Percentiles rank a stretch among this genome's conserved stretches.
Evolutionary conservation across 1,140 invertebrate genomes (phyloP).

Genomic region (Mamestra configurata): DNA sequence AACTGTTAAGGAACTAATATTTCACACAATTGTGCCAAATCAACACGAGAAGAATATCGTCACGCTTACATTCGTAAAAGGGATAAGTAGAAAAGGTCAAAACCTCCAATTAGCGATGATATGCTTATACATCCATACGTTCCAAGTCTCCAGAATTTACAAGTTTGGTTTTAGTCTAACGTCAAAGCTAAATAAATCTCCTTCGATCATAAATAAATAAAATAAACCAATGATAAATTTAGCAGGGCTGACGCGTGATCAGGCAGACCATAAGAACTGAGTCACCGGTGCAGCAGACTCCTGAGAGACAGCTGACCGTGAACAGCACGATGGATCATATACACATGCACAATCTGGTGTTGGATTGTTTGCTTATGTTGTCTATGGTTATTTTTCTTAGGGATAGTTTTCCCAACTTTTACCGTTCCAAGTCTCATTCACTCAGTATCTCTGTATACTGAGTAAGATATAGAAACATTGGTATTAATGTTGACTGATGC

Average conservation of each 20-base stretch:
- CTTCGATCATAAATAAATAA: too few species aligned
- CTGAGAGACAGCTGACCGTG: too few species aligned
- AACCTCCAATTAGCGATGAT: background rate
- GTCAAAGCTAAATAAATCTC: too few species aligned
- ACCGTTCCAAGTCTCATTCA: too few species aligned
- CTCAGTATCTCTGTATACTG: background rate
- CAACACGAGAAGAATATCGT: background rate
- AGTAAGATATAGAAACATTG: background rate
- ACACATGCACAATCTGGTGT: too few species aligned
- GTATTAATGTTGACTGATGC: background rate
- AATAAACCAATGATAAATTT: too few species aligned
- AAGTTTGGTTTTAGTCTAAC: background rate
- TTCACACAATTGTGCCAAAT: constrained; percentile 1
- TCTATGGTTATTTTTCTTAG: too few species aligned
- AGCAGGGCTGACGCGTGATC: too few species aligned
- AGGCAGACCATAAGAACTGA: too few species aligned
- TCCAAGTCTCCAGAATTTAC: background rate
- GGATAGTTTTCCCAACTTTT: background rate
- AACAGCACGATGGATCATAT: too few species aligned
- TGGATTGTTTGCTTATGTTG: too few species aligned
- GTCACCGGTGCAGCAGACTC: too few species aligned
- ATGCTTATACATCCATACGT: background rate
- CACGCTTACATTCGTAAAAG: background rate
- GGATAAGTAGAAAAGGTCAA: background rate
- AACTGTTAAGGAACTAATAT: constrained; percentile 9